These are phyloP conservation scores for Mythimna pallens DNA, from an alignment of 2,888 invertebrate genomes.

Conservation along the genomic window DNA sequence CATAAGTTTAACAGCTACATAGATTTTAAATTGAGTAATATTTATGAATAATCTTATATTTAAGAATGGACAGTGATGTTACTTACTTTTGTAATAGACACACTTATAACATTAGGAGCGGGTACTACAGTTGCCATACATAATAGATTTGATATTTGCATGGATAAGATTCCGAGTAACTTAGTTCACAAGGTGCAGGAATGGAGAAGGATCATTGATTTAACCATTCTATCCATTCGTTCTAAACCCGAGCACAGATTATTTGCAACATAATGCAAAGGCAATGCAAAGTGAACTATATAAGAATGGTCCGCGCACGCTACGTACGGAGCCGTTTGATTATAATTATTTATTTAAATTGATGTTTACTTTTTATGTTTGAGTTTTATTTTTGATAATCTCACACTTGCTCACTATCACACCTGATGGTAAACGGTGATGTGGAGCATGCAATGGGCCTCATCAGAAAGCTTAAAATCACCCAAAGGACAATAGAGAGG, in stretches of 20 bases:
- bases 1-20: slow-evolving; percentile 25
- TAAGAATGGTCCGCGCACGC: too few species aligned
- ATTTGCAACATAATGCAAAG: too few species aligned
- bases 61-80: slow-evolving; percentile 34
- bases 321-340: too few species aligned
- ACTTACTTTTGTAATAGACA: slow-evolving; percentile 28
- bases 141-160: slow-evolving; percentile 29
- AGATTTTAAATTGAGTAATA: slow-evolving; percentile 31
- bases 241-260: neutral
- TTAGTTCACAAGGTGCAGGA: slow-evolving; percentile 11
- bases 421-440: too few species aligned
- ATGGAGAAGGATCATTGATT: neutral
- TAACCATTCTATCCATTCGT: neutral
- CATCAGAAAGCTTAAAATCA: too few species aligned
- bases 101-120: slow-evolving; percentile 29
- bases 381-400: too few species aligned
- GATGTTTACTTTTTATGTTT: too few species aligned
- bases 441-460: too few species aligned
- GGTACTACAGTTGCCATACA: slow-evolving; percentile 4
- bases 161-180: slow-evolving; percentile 2
- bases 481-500: too few species aligned
- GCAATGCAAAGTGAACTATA: too few species aligned
- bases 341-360: too few species aligned
- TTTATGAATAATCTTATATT: slow-evolving; percentile 46
- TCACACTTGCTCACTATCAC: too few species aligned